Evolutionary conservation across 1,140 invertebrate genomes (phyloP).

Genomic region (Wiebesia pumilae): DNA sequence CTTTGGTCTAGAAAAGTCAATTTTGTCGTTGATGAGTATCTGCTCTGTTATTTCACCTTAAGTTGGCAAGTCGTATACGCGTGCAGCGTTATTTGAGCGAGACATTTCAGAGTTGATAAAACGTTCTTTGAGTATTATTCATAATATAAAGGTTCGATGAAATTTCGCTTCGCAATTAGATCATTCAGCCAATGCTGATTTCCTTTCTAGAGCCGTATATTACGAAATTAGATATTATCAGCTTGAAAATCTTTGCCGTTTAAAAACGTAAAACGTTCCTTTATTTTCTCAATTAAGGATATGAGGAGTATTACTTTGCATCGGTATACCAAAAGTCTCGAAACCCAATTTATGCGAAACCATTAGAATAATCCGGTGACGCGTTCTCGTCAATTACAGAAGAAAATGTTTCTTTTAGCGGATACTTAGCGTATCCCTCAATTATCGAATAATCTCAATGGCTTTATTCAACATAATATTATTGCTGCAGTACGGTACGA

Average conservation of each 20-base stretch:
- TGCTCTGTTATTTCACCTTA: constrained; percentile 1
- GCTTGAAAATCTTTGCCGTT: neutral
- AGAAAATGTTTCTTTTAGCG: too few species aligned
- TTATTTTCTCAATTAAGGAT: neutral
- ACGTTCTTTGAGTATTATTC: neutral
- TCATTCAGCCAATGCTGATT: neutral
- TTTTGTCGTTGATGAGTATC: neutral
- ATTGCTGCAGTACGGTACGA: too few species aligned
- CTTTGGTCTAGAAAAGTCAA: neutral
- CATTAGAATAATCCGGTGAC: too few species aligned
- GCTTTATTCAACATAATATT: too few species aligned
- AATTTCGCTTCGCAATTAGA: too few species aligned
- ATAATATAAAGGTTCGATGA: too few species aligned
- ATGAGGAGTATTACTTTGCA: too few species aligned
- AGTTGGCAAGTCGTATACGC: neutral
- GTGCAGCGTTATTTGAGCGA: neutral
- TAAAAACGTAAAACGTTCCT: neutral
- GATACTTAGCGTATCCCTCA: too few species aligned
- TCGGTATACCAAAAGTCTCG: too few species aligned
- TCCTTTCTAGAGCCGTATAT: neutral
- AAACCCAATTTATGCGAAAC: too few species aligned
- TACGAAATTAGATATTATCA: neutral
- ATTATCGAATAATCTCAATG: too few species aligned
- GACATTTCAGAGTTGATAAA: neutral
- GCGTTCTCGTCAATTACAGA: too few species aligned